A percentile compares a stretch with the other conserved stretches of the same genome.
These are phyloP conservation scores for Sardina pilchardus DNA, from an alignment of 2,113 vertebrate species.

Conservation along the genomic window DNA sequence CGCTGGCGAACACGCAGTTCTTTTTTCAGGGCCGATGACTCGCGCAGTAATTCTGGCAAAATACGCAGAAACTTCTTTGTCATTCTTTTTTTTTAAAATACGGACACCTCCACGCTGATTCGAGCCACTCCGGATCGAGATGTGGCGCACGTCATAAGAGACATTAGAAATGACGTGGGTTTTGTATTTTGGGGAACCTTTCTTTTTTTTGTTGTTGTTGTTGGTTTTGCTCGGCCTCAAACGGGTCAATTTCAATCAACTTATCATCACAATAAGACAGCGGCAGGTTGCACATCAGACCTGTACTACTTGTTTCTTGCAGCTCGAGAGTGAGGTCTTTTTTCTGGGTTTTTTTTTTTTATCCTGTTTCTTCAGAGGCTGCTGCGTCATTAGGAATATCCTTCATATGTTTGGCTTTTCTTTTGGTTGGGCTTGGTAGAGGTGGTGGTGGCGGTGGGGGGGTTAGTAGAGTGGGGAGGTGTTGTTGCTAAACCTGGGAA, in stretches of 20 bases:
- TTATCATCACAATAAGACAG: constrained; percentile 43
- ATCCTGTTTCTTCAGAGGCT: constrained; percentile 32
- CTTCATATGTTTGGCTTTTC: constrained; percentile 62
- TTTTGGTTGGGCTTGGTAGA: constrained; percentile 44
- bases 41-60: constrained; percentile 66
- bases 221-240: constrained; percentile 35
- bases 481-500: constrained; percentile 58
- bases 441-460: not conserved
- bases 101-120: not conserved
- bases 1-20: constrained; percentile 77
- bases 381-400: constrained; percentile 49
- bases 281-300: constrained; percentile 44
- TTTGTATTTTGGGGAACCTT: constrained; percentile 55
- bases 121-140: constrained; percentile 14
- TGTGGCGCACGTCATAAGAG: constrained; percentile 43
- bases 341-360: constrained; percentile 38
- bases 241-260: constrained; percentile 46
- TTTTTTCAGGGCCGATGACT: constrained; percentile 76
- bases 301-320: constrained; percentile 35
- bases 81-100: constrained; percentile 41
- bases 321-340: not conserved
- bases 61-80: constrained; percentile 44
- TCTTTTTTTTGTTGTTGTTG: constrained; percentile 28
- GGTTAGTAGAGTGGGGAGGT: not conserved
- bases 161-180: constrained; percentile 49